Evolutionary conservation across 2,888 invertebrate genomes (phyloP), one percentile per base, ranked within the genome.

Genomic region (Agrotis clavis): DNA sequence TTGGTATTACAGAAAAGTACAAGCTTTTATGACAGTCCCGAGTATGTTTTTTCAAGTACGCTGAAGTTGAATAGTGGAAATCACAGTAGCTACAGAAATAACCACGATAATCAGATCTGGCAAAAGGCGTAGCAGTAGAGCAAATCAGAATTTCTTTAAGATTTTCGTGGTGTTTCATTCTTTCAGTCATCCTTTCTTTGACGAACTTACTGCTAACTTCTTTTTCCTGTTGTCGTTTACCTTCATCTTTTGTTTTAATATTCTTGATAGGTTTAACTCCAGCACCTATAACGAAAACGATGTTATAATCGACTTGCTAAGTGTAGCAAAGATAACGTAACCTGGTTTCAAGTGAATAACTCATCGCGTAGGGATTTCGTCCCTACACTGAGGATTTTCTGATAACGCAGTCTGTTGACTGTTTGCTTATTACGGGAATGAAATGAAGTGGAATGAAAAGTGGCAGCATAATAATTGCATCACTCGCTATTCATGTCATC

Each of bases 91-190:
- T 86, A 72, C 91, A 92, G 1, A 74, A 50, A 63, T 88, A 92
- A 0, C 90, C 90, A 5, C 72, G 77, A n/a, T 87, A 88, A 77
- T 25, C 80, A 18, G 47, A 79, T 25, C 87, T 80, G 0, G 82
- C 77, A 19, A 92, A 88, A 0, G 89, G 88, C 0, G 92, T 91
- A 0, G 91, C 92, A 54, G 92, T 92, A 0, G 91, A 71, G 6
- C 56, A 71, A 51, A 48, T 50, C 0, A 83, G 45, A 53, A 83
- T 74, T 60, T 75, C 71, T 57, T 9, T 61, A 0, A 83, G 11
- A 25, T 83, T 80, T 18, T 11, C 25, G 18, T 41, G 62, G 18
- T 70, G 73, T 64, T 80, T 75, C 45, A 47, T 47, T 18, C 68
- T 41, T 19, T 64, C 61, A 13, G 70, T 51, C 14, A 47, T 51